These are phyloP conservation scores for Phyllotreta cruciferae DNA, from an alignment of 2,888 invertebrate species.

Conservation along the genomic window DNA sequence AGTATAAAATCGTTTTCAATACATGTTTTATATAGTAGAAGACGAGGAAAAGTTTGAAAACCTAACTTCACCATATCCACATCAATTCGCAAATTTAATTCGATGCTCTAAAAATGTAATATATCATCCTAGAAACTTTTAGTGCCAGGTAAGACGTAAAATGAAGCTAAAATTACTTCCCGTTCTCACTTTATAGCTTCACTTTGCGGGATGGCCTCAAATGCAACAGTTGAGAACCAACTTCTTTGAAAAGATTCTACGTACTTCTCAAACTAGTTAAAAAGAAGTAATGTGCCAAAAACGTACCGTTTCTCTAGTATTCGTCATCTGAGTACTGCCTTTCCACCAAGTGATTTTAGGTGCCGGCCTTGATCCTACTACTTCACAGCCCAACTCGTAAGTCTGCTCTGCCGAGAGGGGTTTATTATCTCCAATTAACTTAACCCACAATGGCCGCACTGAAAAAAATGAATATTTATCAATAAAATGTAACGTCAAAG, in stretches of 20 bases:
- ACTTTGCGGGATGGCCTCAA: not conserved
- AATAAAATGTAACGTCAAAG: not conserved
- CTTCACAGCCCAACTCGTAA: conserved; percentile 76
- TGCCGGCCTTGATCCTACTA: conserved; percentile 77
- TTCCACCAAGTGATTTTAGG: conserved; percentile 83
- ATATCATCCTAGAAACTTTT: conserved; percentile 9
- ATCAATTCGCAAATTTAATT: not conserved
- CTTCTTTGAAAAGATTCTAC: not conserved
- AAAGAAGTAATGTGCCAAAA: not conserved
- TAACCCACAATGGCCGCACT: conserved; percentile 78
- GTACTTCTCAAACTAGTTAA: not conserved
- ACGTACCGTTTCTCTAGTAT: conserved; percentile 73
- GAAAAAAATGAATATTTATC: conserved; percentile 52
- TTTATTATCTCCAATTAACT: conserved; percentile 72
- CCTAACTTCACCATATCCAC: not conserved
- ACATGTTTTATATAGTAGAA: not conserved
- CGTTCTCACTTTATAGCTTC: not conserved
- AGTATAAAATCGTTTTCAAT: conserved; percentile 1
- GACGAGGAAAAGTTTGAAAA: conserved; percentile 9
- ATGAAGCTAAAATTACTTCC: conserved; percentile 1
- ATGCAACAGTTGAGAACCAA: not conserved
- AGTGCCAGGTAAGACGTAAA: conserved; percentile 5
- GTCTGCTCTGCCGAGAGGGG: conserved; percentile 75
- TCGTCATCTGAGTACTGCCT: conserved; percentile 71
- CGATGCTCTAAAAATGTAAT: conserved; percentile 13